Evolutionary conservation across 2,113 vertebrate genomes (phyloP).

Genomic region (Siphamia tubifer): DNA sequence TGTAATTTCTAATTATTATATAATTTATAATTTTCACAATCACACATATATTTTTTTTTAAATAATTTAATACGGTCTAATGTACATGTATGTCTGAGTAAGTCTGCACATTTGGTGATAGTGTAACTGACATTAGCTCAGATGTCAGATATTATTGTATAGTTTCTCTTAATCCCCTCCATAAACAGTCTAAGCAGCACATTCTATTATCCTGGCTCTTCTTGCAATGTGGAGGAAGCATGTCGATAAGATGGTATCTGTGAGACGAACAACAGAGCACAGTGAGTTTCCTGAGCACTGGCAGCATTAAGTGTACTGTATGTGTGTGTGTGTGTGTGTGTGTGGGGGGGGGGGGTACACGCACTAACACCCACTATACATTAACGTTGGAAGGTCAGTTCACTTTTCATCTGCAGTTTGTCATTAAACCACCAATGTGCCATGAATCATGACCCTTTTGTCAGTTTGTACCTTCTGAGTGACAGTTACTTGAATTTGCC

Average conservation of each 20-base stretch:
- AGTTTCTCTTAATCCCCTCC: conserved; percentile 29
- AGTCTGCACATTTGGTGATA: not conserved
- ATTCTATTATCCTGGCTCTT: conserved; percentile 21
- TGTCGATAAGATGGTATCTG: conserved; percentile 64
- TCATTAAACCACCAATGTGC: too few species aligned
- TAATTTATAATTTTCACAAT: too few species aligned
- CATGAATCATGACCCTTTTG: too few species aligned
- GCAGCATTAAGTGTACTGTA: not conserved
- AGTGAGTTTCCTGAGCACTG: conserved; percentile 20
- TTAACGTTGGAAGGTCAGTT: too few species aligned
- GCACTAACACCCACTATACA: too few species aligned
- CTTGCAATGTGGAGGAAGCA: conserved; percentile 26
- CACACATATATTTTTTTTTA: too few species aligned
- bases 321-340: not conserved
- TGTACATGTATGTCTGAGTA: not conserved
- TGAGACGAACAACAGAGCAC: conserved; percentile 23
- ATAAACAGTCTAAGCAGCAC: conserved; percentile 29
- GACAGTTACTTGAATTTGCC: too few species aligned
- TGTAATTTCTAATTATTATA: too few species aligned
- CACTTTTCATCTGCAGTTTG: too few species aligned
- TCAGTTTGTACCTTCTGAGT: too few species aligned
- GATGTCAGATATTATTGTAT: conserved; percentile 8
- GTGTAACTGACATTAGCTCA: conserved; percentile 9
- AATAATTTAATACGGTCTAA: too few species aligned
- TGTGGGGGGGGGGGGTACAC: not conserved